These are phyloP conservation scores for Hucho hucho DNA, from an alignment of 2,113 vertebrate species.

Conservation along the genomic window DNA sequence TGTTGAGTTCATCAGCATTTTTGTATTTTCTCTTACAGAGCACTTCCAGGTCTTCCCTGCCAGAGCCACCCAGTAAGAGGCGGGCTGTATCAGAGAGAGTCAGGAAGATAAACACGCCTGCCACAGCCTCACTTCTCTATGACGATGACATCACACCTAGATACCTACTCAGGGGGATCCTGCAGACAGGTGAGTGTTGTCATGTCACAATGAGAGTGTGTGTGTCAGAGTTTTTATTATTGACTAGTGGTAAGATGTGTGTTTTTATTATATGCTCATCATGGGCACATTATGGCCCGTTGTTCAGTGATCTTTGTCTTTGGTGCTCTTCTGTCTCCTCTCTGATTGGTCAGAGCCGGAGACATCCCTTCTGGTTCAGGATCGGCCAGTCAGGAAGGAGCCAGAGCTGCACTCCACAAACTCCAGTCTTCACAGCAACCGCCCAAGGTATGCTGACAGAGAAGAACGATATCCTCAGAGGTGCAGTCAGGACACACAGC, in stretches of 20 bases:
- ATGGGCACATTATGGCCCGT: too few species aligned
- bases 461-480: background rate
- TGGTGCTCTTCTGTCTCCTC: background rate
- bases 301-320: background rate
- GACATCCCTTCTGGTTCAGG: constrained; percentile 60
- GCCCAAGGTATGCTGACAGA: constrained; percentile 49
- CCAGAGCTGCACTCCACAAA: constrained; percentile 22
- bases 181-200: constrained; percentile 62
- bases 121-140: constrained; percentile 27
- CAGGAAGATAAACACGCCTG: background rate
- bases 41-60: constrained; percentile 40
- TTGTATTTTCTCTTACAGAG: constrained; percentile 43
- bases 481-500: background rate
- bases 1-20: background rate
- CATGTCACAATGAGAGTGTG: too few species aligned
- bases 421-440: constrained; percentile 24
- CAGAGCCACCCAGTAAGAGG: constrained; percentile 34
- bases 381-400: constrained; percentile 23
- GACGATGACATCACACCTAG: constrained; percentile 67
- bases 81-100: constrained; percentile 7
- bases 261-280: background rate
- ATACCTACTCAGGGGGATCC: constrained; percentile 67
- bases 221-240: background rate
- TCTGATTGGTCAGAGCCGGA: constrained; percentile 58
- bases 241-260: background rate